These are phyloP conservation scores for Troglohyphantes excavatus DNA, from an alignment of 2,888 invertebrate species.

Conservation along the genomic window DNA sequence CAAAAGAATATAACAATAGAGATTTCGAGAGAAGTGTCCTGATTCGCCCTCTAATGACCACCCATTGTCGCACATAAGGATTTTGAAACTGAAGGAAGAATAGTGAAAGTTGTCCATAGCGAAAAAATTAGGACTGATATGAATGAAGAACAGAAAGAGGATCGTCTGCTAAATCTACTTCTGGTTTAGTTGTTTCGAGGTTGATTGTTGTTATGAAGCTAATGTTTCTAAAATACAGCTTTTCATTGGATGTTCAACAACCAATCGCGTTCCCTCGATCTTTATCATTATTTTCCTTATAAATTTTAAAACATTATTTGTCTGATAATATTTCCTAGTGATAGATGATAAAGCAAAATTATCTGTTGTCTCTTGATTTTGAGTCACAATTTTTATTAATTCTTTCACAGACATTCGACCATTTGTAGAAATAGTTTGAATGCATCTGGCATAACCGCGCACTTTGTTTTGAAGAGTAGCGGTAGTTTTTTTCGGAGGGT, in stretches of 20 bases:
- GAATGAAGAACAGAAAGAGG: neutral
- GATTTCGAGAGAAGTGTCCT: neutral
- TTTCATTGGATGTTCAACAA: constrained; percentile 23
- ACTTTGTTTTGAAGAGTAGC: neutral
- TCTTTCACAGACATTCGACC: neutral
- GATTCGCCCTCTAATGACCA: neutral
- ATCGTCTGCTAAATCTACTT: constrained; percentile 1
- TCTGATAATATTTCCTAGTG: neutral
- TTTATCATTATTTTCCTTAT: constrained; percentile 16
- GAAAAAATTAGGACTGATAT: neutral
- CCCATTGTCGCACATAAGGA: neutral
- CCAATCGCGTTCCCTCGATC: neutral
- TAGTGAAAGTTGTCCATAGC: neutral
- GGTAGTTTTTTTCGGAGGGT: constrained; percentile 3
- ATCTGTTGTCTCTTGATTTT: neutral
- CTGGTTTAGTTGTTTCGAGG: constrained; percentile 35
- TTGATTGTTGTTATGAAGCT: constrained; percentile 8
- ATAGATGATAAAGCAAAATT: neutral
- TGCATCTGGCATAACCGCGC: constrained; percentile 9
- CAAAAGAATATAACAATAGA: no score
- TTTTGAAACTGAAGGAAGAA: neutral
- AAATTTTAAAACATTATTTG: neutral
- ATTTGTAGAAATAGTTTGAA: neutral
- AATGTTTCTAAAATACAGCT: neutral
- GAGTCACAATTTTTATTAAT: neutral